Evolutionary conservation across 2,113 vertebrate genomes (phyloP).

Genomic region (Cacatua alba): DNA sequence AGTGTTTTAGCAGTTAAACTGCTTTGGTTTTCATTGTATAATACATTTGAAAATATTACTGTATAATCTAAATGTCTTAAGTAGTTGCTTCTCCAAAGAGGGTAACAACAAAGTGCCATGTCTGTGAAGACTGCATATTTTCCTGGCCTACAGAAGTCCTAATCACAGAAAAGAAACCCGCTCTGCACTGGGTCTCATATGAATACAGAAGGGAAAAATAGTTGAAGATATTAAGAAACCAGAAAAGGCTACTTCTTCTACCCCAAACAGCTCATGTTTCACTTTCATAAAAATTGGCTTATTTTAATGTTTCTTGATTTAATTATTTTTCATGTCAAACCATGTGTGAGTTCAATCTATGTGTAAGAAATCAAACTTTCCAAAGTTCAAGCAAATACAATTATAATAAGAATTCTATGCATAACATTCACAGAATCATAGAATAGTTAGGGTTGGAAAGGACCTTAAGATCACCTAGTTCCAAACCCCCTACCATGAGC

Average conservation of each 20-base stretch:
- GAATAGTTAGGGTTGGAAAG: neutral
- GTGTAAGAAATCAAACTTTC: neutral
- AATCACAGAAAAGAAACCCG: neutral
- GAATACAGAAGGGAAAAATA: neutral
- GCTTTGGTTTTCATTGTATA: neutral
- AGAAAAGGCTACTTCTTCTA: neutral
- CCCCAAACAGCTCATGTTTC: neutral
- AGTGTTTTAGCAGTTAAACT: neutral
- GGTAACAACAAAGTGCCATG: neutral
- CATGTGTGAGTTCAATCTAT: neutral
- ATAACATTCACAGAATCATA: neutral
- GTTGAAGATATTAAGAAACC: neutral
- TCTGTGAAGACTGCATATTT: neutral
- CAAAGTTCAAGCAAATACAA: neutral
- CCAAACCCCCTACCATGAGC: neutral
- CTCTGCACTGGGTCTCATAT: rapidly evolving
- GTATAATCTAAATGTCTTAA: neutral
- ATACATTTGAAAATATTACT: neutral
- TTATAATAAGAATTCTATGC: neutral
- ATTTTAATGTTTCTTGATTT: neutral
- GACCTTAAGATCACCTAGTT: neutral
- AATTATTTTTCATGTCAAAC: neutral
- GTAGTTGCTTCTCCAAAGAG: neutral
- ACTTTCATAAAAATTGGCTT: neutral
- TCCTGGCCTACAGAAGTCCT: neutral